Base-by-base conservation (phyloP, 2,888 invertebrate species). In the Drosophila buzzatii region DNA sequence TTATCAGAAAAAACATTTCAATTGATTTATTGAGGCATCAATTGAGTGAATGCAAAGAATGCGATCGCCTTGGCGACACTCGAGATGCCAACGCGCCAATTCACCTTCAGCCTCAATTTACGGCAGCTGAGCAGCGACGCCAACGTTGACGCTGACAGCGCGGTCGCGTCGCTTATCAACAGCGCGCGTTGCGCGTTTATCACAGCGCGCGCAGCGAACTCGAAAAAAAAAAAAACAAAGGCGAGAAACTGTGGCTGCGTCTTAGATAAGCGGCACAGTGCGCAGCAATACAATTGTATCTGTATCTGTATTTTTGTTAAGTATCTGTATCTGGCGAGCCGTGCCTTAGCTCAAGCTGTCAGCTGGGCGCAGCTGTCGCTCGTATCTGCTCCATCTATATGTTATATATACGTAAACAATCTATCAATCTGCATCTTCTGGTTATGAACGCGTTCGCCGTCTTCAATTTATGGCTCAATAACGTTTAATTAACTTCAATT, bases 51-150 rank as follows among this genome's bases (percentile, higher is more conserved):
- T 66, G 66, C 49, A 12, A 81, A 73, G 80, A 89, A 83, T 73
- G 87, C 68, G 70, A 65, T 70, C 68, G 86, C 86, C 86, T 85
- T 85, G 82, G 56, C 67, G 84, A 79, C 83, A 75, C 81, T 70
- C 37, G 41, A 70, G 71, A 70, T 65, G 76, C 64, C 65, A 27
- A 66, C 66, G 42, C 44, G 45, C 41, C 53, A 62, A 78, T 53
- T 90, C 77, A 85, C 85, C 85, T 85, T 85, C 89, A 83, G 87
- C 49, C 69, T 74, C 89, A 90, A 90, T 85, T 90, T 63, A 65
- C 53, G 61, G 37, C 58, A 47, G 31, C 56, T 31, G 51, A 47
- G 51, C 65, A 12, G 27, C 70, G 55, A 52, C 66, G 44, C 8
- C 59, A 44, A 51, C 69, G 12, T n/a, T 61, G 53, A 55, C 63